Percentiles rank a stretch among this genome's conserved stretches.
Conservation (phyloP, 1,140 invertebrate species). For the Bilobella aurantiaca region DNA sequence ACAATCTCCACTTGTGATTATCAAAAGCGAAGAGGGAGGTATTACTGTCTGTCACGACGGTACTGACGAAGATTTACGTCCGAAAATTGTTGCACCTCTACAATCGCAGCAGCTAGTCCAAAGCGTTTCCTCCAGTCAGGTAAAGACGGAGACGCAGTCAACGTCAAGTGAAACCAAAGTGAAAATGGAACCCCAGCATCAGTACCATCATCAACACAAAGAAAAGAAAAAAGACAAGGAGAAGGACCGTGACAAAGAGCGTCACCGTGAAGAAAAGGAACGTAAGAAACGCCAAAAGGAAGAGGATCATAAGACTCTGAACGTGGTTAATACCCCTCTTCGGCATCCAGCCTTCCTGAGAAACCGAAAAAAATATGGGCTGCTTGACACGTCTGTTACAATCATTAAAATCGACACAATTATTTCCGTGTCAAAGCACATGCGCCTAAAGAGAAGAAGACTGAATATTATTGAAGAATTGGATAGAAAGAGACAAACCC, state of each 20-base stretch:
- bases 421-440: neutral
- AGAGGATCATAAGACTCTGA: neutral
- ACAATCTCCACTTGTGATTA: neutral
- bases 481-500: neutral
- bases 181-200: neutral
- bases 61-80: neutral
- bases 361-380: neutral
- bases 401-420: neutral
- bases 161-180: neutral
- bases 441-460: neutral
- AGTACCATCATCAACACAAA: neutral
- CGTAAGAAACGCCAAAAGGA: neutral
- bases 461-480: neutral
- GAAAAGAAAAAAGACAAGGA: neutral
- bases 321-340: neutral
- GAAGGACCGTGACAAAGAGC: constrained; percentile 7
- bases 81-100: neutral
- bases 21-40: neutral
- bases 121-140: neutral
- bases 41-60: neutral
- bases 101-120: neutral
- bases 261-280: neutral
- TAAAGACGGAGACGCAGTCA: neutral
- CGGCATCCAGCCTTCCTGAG: neutral
- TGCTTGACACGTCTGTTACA: neutral